Conservation (phyloP, 2,888 invertebrate genomes). For the Ophioninae sp. region DNA sequence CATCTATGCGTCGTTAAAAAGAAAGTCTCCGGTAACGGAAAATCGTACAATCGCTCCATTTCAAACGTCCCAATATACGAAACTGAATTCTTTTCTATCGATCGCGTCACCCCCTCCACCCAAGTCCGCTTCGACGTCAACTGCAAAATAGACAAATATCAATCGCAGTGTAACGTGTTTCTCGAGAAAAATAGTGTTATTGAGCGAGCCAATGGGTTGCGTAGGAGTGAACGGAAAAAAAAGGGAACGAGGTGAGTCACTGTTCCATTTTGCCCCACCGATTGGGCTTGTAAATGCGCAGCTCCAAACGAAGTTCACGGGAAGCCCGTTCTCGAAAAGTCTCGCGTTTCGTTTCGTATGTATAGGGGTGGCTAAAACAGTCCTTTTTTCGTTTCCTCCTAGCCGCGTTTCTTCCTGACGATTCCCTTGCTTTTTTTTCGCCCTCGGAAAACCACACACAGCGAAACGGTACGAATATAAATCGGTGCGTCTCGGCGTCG, state of each 20-base stretch:
- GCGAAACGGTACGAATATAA: constrained; percentile 48
- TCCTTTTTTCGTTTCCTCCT: constrained; percentile 30
- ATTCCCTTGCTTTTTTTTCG: background rate
- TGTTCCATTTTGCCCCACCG: constrained; percentile 18
- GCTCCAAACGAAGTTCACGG: constrained; percentile 21
- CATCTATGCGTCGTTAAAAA: too few species aligned
- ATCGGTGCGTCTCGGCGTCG: constrained; percentile 21
- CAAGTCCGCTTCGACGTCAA: too few species aligned
- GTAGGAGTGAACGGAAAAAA: background rate
- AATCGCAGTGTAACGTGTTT: too few species aligned
- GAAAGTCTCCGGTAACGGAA: too few species aligned
- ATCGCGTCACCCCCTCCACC: too few species aligned
- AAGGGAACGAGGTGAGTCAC: constrained; percentile 10
- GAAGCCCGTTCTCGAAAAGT: constrained; percentile 32
- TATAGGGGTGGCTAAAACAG: constrained; percentile 53
- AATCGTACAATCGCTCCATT: too few species aligned
- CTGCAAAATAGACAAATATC: too few species aligned
- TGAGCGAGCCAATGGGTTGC: background rate
- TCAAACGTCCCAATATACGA: too few species aligned
- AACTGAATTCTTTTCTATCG: too few species aligned
- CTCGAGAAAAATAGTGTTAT: background rate
- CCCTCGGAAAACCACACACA: constrained; percentile 44
- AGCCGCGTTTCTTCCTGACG: background rate
- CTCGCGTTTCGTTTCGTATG: constrained; percentile 37
- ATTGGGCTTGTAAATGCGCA: constrained; percentile 21